A percentile compares a stretch with the other conserved stretches of the same genome.
These are phyloP conservation scores for Anhinga rufa DNA, from an alignment of 2,113 vertebrate genomes.

Conservation along the genomic window DNA sequence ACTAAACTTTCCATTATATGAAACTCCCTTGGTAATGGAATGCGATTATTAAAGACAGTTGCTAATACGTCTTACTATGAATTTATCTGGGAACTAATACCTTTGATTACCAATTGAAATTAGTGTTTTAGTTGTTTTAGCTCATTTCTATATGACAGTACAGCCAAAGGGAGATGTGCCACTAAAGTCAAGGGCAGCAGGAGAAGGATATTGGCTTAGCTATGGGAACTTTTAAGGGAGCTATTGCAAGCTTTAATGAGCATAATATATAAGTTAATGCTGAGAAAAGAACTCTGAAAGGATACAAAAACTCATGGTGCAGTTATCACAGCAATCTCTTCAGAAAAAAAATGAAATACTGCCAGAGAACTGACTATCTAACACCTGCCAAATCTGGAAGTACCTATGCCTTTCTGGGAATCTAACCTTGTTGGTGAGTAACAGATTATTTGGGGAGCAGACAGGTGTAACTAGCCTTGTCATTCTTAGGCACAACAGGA, in stretches of 20 bases:
- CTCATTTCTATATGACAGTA: not conserved
- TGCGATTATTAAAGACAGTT: slow-evolving; percentile 54
- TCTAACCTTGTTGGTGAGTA: not conserved
- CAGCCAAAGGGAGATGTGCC: not conserved
- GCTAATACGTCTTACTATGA: slow-evolving; percentile 40
- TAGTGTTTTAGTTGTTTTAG: not conserved
- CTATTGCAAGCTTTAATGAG: not conserved
- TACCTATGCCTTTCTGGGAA: not conserved
- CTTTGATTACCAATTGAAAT: slow-evolving; percentile 45
- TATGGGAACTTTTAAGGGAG: not conserved
- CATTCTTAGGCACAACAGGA: not conserved
- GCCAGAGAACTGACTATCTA: not conserved
- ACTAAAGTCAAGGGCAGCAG: not conserved
- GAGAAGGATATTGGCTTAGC: not conserved
- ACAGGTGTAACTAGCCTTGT: accelerated
- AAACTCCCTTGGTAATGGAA: slow-evolving; percentile 38
- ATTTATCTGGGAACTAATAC: slow-evolving; percentile 33
- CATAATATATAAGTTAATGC: not conserved
- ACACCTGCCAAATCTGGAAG: not conserved
- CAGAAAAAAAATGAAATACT: not conserved
- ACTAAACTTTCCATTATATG: slow-evolving; percentile 64
- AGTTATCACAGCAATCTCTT: not conserved
- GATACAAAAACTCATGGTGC: not conserved
- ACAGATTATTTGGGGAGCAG: not conserved
- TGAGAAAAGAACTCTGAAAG: not conserved